Evolutionary conservation across 2,113 vertebrate genomes (phyloP).

Genomic region (Pygoscelis antarcticus): DNA sequence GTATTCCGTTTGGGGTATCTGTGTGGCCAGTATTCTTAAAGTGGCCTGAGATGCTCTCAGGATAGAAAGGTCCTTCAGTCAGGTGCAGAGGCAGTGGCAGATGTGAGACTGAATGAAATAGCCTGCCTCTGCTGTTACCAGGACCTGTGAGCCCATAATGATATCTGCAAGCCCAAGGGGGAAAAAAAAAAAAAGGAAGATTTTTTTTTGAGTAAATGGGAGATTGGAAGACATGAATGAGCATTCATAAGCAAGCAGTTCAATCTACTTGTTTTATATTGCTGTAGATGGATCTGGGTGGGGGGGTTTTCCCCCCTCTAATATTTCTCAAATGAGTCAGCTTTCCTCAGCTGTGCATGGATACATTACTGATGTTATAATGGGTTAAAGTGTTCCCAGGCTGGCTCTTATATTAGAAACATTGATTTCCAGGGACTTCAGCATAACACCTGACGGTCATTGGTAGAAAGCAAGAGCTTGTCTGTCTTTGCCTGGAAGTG

Average conservation of each 20-base stretch:
- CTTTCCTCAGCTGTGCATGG: not conserved
- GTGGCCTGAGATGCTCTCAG: not conserved
- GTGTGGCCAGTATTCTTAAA: not conserved
- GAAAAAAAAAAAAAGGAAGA: accelerated
- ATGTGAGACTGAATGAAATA: not conserved
- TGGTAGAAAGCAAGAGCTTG: not conserved
- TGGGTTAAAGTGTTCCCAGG: not conserved
- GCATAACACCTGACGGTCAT: not conserved
- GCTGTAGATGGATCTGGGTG: not conserved
- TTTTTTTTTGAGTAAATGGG: not conserved
- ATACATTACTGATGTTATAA: not conserved
- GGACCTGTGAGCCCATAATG: not conserved
- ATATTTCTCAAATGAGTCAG: not conserved
- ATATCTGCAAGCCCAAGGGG: not conserved
- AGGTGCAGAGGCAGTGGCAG: not conserved
- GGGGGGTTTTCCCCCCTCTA: not conserved
- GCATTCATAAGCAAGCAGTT: not conserved
- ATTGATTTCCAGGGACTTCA: not conserved
- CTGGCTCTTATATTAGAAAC: not conserved
- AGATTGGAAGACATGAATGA: not conserved
- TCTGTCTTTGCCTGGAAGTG: not conserved
- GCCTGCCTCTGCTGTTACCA: not conserved
- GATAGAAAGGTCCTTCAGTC: not conserved
- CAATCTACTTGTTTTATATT: not conserved
- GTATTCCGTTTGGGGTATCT: not conserved